Evolutionary conservation across 2,797 vertebrate species (phyloP).

Genomic region (Margarornis squamiger): DNA sequence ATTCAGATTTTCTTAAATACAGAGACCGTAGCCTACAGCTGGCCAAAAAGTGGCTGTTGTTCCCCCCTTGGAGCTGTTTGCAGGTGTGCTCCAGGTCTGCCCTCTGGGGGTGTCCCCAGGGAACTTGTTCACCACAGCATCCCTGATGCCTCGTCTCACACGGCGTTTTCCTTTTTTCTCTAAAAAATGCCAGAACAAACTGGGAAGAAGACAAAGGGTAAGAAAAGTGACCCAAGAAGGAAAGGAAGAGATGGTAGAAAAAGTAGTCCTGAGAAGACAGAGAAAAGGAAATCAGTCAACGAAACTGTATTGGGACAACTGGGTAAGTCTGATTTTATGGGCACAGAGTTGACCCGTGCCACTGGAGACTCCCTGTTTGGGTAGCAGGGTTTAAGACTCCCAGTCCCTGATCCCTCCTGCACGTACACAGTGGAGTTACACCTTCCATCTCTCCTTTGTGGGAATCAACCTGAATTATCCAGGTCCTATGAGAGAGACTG

Average conservation of each 20-base stretch:
- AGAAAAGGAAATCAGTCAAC: conserved; percentile 87
- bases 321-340: conserved; percentile 81
- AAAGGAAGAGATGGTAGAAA: conserved; percentile 86
- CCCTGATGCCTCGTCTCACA: background rate
- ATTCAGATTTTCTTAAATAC: background rate
- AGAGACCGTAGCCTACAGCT: background rate
- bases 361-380: background rate
- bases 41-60: background rate
- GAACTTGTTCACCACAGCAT: background rate
- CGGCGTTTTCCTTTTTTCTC: conserved; percentile 37
- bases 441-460: background rate
- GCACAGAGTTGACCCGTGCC: background rate
- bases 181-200: conserved; percentile 81
- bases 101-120: background rate
- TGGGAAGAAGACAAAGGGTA: conserved; percentile 85
- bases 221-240: conserved; percentile 86
- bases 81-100: background rate
- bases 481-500: background rate
- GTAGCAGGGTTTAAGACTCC: background rate
- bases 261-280: conserved; percentile 89
- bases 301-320: conserved; percentile 90
- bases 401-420: background rate
- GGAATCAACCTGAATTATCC: background rate
- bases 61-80: background rate
- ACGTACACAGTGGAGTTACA: accelerated